Conservation (phyloP, 2,888 invertebrate genomes). For the Catocala sponsa region DNA sequence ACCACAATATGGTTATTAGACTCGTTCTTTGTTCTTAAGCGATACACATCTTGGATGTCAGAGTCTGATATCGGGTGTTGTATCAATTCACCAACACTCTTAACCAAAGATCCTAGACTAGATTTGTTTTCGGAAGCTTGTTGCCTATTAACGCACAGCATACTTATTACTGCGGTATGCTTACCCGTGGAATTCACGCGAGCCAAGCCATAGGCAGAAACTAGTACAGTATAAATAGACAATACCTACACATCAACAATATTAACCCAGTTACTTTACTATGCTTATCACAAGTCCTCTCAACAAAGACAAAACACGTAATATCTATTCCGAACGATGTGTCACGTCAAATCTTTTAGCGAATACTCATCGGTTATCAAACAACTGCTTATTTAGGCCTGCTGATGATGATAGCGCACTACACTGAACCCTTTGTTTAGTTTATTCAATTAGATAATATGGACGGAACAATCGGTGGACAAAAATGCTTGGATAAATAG, state of each 20-base stretch:
- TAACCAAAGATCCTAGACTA: no score
- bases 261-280: conserved; percentile 7
- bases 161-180: no score
- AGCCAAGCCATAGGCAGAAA: no score
- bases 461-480: conserved; percentile 29
- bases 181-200: no score
- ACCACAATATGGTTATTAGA: no score
- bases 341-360: conserved; percentile 33
- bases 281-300: not conserved
- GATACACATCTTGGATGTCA: no score
- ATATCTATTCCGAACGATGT: conserved; percentile 27
- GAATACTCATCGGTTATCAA: conserved; percentile 46
- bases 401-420: conserved; percentile 42
- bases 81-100: no score
- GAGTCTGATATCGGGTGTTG: no score
- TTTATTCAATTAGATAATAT: conserved; percentile 46
- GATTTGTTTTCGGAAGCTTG: no score
- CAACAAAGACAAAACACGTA: conserved; percentile 36
- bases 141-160: no score
- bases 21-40: no score
- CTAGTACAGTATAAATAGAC: no score
- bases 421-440: conserved; percentile 36
- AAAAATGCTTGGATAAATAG: conserved; percentile 39
- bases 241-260: not conserved
- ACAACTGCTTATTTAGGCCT: conserved; percentile 51